These are phyloP conservation scores for Acanthornis magna DNA, from an alignment of 2,797 vertebrate species.

Conservation along the genomic window DNA sequence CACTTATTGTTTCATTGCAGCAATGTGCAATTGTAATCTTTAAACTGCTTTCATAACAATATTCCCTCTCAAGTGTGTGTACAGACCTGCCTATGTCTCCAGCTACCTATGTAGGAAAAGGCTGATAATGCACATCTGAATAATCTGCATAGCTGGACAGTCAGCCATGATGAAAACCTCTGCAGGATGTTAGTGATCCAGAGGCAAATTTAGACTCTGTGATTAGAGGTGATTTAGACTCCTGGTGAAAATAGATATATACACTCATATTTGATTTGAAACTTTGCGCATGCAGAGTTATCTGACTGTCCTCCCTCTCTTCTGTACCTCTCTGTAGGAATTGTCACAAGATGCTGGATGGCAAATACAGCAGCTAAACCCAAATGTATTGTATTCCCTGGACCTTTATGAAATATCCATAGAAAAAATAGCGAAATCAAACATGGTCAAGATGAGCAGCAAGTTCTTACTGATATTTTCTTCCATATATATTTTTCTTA, in stretches of 20 bases:
- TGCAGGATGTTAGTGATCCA: neutral
- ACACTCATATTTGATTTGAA: neutral
- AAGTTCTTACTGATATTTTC: neutral
- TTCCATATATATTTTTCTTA: neutral
- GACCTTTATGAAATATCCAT: neutral
- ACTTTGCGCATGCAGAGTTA: neutral
- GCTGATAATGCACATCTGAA: neutral
- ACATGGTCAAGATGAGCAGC: rapidly evolving
- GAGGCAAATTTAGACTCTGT: neutral
- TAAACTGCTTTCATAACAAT: neutral
- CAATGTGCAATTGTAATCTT: neutral
- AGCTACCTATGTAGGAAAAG: neutral
- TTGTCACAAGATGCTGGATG: neutral
- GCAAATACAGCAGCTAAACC: neutral
- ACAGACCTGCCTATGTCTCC: neutral
- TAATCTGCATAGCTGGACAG: neutral
- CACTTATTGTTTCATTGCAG: neutral
- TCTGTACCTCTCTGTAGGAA: neutral
- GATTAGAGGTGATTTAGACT: neutral
- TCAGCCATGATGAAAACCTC: neutral
- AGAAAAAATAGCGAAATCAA: neutral
- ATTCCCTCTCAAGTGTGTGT: neutral
- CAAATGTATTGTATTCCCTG: neutral
- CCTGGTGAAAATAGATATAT: neutral
- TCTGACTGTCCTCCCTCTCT: neutral